Percentiles rank a stretch among this genome's conserved stretches.
Evolutionary conservation across 2,113 vertebrate genomes (phyloP).

Genomic region (Polypterus bichir): DNA sequence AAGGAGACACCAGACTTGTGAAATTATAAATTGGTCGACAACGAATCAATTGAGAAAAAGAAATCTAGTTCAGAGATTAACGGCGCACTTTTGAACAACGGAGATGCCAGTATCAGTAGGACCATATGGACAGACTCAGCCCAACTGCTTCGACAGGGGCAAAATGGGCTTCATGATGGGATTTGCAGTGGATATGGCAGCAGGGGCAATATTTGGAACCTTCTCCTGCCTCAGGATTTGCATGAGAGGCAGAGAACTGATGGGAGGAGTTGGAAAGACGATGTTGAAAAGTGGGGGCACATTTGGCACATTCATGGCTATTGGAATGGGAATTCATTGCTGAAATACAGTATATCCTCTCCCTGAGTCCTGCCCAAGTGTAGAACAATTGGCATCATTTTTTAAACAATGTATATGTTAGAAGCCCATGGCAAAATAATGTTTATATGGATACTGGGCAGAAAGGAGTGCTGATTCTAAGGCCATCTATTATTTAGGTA

Average conservation of each 20-base stretch:
- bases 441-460: no score
- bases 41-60: no score
- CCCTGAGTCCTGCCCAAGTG: neutral
- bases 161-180: conserved; percentile 99
- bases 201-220: conserved; percentile 85
- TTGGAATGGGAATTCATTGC: conserved; percentile 96
- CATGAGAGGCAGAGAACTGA: conserved; percentile 90
- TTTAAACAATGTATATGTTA: no score
- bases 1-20: no score
- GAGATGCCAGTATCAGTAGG: conserved; percentile 93
- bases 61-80: no score
- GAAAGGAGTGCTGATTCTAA: no score
- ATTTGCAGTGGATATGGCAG: conserved; percentile 90
- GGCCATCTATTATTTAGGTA: no score
- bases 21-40: no score
- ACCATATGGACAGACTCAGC: conserved; percentile 85
- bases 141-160: conserved; percentile 84
- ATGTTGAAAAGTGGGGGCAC: conserved; percentile 98
- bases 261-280: conserved; percentile 94
- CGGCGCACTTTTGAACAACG: no score
- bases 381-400: no score
- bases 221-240: conserved; percentile 95
- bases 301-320: conserved; percentile 95
- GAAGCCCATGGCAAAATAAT: no score
- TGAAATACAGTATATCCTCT: conserved; percentile 30